Evolutionary conservation across 1,140 invertebrate genomes (phyloP).

Genomic region (Camponotus floridanus): DNA sequence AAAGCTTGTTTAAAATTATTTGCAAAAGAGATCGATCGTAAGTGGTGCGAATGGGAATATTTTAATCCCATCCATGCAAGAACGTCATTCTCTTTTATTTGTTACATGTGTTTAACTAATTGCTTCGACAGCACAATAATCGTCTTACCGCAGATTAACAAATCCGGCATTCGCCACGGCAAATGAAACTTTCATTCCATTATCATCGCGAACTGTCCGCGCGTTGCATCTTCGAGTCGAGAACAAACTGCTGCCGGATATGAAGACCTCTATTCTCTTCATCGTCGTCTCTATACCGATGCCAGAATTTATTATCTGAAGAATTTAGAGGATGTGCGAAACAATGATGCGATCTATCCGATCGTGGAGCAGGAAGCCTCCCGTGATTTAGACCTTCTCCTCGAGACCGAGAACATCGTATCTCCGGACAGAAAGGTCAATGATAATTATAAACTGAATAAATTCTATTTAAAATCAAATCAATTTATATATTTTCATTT

Average conservation of each 20-base stretch:
- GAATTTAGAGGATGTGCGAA: slow-evolving; percentile 48
- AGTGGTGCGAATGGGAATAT: not conserved
- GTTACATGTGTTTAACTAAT: slow-evolving; percentile 63
- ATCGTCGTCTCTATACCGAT: slow-evolving; percentile 11
- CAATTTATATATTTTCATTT: too few relatives aligned
- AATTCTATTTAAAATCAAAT: not conserved
- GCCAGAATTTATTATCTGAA: slow-evolving; percentile 75
- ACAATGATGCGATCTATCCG: slow-evolving; percentile 63
- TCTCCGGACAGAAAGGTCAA: slow-evolving; percentile 73
- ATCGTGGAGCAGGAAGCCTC: slow-evolving; percentile 75
- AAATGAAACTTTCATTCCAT: slow-evolving; percentile 42
- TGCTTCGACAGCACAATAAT: slow-evolving; percentile 69
- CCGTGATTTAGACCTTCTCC: slow-evolving; percentile 79
- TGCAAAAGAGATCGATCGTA: not conserved
- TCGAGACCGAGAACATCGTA: slow-evolving; percentile 58
- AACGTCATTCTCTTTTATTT: slow-evolving; percentile 34
- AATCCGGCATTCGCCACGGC: slow-evolving; percentile 56
- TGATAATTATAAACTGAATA: not conserved
- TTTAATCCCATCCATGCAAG: slow-evolving; percentile 41
- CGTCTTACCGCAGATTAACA: slow-evolving; percentile 79
- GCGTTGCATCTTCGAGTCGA: not conserved
- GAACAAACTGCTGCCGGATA: slow-evolving; percentile 9
- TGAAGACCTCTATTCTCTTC: slow-evolving; percentile 53
- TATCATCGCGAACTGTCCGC: slow-evolving; percentile 38
- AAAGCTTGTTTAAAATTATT: not conserved